Evolutionary conservation across 35 echinoderm and acorn worm species (phyloP).

Genomic region (Holothuria glaberrima): DNA sequence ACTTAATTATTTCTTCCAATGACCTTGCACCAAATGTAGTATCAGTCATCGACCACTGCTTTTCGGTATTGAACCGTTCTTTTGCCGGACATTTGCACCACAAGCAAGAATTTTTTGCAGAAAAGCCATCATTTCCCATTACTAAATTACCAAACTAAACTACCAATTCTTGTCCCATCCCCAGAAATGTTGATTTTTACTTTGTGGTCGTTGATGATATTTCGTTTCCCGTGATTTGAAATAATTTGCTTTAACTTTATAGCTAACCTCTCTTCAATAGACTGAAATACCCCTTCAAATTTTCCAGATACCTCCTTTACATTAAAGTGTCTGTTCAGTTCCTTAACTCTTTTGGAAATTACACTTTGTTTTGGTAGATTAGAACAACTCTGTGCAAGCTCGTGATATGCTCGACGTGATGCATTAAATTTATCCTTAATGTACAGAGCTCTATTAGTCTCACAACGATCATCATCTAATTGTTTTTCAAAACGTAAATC

Average conservation of each 20-base stretch:
- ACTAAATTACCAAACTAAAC: too few relatives aligned
- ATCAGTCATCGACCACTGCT: conserved; percentile 1
- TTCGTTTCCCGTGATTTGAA: not conserved
- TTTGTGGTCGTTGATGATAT: not conserved
- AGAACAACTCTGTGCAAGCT: not conserved
- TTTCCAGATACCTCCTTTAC: not conserved
- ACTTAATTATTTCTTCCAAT: not conserved
- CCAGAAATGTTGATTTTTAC: conserved; percentile 4
- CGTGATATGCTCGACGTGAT: not conserved
- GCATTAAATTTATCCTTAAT: not conserved
- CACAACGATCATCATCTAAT: not conserved
- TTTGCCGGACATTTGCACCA: conserved; percentile 36
- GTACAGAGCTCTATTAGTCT: not conserved
- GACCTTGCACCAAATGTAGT: not conserved
- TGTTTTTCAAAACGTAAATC: not conserved
- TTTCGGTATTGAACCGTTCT: not conserved
- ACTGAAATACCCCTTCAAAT: conserved; percentile 4
- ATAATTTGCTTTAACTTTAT: not conserved
- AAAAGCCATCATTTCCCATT: conserved; percentile 11
- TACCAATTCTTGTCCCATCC: conserved; percentile 10
- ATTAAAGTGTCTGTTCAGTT: not conserved
- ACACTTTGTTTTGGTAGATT: not conserved
- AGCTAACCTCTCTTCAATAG: not conserved
- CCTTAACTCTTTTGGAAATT: not conserved
- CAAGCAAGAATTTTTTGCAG: not conserved